A percentile compares a stretch with the other conserved stretches of the same genome.
phyloP scores from a whole-genome alignment of 2,888 invertebrate genomes.

The Invenusta paracnida region DNA sequence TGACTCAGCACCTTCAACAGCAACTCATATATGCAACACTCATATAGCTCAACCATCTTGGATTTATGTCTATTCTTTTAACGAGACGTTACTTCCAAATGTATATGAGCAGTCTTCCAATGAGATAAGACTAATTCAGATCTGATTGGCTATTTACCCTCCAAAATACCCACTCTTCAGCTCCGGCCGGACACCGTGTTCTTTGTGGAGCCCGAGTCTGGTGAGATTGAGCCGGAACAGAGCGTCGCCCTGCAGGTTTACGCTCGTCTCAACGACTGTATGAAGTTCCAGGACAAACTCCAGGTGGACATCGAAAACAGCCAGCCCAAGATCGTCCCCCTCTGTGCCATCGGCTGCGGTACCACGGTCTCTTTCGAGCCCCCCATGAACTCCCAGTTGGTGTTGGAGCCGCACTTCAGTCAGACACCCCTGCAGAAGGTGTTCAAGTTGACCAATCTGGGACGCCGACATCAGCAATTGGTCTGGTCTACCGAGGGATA shows the following conservation, averaged over 20 bases:
- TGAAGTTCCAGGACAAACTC: conserved; percentile 60
- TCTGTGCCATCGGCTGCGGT: conserved; percentile 65
- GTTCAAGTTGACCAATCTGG: conserved; percentile 58
- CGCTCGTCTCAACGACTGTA: conserved; percentile 57
- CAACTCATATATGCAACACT: too few relatives aligned
- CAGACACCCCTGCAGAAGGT: conserved; percentile 52
- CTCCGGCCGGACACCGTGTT: conserved; percentile 55
- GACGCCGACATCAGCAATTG: conserved; percentile 59
- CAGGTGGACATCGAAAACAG: conserved; percentile 60
- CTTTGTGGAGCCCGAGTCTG: conserved; percentile 54
- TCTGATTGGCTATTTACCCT: too few relatives aligned
- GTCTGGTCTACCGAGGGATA: conserved; percentile 60
- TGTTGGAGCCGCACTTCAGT: conserved; percentile 67
- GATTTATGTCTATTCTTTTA: too few relatives aligned
- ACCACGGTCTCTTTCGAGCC: conserved; percentile 68
- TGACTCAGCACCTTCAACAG: too few relatives aligned
- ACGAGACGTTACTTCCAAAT: too few relatives aligned
- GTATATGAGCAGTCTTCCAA: too few relatives aligned
- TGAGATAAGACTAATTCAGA: too few relatives aligned
- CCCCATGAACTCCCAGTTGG: conserved; percentile 64
- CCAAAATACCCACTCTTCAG: conserved; percentile 49
- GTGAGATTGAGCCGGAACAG: conserved; percentile 56
- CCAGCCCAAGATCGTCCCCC: conserved; percentile 60
- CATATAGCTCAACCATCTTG: too few relatives aligned
- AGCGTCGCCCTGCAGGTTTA: conserved; percentile 51